phyloP scores from a whole-genome alignment of 2,888 invertebrate genomes.

The Nomada ruficornis region DNA sequence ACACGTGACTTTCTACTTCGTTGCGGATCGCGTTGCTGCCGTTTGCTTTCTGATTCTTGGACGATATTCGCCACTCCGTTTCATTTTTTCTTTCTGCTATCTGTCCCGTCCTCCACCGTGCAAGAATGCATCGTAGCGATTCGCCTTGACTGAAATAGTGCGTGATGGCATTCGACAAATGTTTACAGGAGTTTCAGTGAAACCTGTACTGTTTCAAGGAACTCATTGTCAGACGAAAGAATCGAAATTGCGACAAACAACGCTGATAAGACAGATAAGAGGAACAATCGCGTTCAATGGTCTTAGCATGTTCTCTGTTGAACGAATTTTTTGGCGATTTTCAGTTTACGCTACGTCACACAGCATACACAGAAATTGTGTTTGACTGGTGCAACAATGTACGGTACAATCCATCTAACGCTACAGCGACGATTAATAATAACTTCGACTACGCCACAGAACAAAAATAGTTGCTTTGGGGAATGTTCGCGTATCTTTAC shows the following conservation, averaged over 20 bases:
- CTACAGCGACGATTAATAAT: too few species aligned
- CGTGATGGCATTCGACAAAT: slow-evolving; percentile 72
- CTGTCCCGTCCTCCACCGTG: slow-evolving; percentile 51
- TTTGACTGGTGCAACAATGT: too few species aligned
- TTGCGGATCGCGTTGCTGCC: neutral
- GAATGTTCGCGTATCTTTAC: too few species aligned
- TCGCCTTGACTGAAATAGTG: slow-evolving; percentile 71
- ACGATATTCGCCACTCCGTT: neutral
- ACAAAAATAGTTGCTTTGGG: too few species aligned
- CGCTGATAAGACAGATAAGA: neutral
- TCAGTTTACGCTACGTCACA: too few species aligned
- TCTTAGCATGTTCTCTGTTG: neutral
- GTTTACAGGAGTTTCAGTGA: slow-evolving; percentile 64
- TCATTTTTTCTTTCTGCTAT: slow-evolving; percentile 23
- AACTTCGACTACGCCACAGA: too few species aligned
- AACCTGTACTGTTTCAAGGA: slow-evolving; percentile 56
- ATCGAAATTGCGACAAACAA: neutral
- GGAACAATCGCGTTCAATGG: neutral
- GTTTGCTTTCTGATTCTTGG: too few species aligned
- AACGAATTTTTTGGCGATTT: too few species aligned
- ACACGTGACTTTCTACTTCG: neutral
- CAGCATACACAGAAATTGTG: too few species aligned
- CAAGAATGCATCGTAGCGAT: slow-evolving; percentile 57
- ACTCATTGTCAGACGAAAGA: neutral
- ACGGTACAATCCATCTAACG: too few species aligned